Base-by-base conservation (phyloP, 2,113 vertebrate genomes). In the Anseranas semipalmata region DNA sequence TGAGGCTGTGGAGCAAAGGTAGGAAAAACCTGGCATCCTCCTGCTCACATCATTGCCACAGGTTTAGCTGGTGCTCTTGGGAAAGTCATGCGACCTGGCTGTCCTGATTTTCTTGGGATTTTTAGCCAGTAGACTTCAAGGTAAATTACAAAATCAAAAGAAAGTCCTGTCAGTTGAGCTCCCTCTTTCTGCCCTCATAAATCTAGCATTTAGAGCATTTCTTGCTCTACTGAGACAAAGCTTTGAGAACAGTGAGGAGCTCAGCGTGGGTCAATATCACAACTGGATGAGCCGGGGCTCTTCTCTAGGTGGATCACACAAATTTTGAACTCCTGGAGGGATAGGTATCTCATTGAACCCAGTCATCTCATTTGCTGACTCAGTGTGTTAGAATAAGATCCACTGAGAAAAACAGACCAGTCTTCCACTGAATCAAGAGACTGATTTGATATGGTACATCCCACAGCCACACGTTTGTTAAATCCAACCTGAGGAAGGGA, bases 21-120 rank as follows among this genome's bases (percentile, higher is more conserved):
- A 28, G 46, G 70, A 2, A 32, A 30, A 83, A 27, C 18, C 39
- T 67, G 59, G 32, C 46, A 27, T 39, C 46, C 12, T 67, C 22
- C 52, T n/a, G 41, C 45, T 45, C 20, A 1, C 1, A 0, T 74
- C 35, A 13, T 3, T 46, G 56, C 8, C 30, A 2, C 56, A 17
- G 35, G 30, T 41, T 59, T 10, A 18, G 22, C 19, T 48, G 13
- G 50, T 20, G n/a, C 30, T 8, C 50, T 58, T 30, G 20, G 39
- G 70, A 7, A 70, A 45, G 33, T 4, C 30, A 1, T 0, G 5
- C 16, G 24, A 7, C 24, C 20, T n/a, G 28, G 21, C 15, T 25
- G 59, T 37, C 28, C 43, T 45, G 18, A 9, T n/a, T 74, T 55
- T 67, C 60, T 45, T 62, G 45, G 22, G 33, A 6, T n/a, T 81